Conservation (phyloP, 2,888 invertebrate species). For the Cryptocephalus moraei region DNA sequence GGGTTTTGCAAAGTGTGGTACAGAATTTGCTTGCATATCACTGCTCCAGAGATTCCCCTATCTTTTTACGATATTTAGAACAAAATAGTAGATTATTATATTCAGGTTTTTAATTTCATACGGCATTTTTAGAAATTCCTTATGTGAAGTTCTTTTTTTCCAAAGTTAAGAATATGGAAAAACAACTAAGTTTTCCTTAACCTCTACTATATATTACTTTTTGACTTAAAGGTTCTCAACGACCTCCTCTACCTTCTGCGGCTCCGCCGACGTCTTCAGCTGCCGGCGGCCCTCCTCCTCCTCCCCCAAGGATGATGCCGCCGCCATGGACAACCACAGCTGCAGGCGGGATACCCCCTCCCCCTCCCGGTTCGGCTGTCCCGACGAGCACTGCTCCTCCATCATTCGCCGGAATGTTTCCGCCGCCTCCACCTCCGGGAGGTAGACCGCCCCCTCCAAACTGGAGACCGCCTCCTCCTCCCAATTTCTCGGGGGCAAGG, state of each 20-base stretch:
- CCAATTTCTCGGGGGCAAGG: conserved; percentile 42
- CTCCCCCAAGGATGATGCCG: conserved; percentile 30
- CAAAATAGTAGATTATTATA: too few relatives aligned
- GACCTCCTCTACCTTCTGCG: conserved; percentile 35
- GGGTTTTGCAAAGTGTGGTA: too few relatives aligned
- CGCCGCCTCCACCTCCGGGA: conserved; percentile 39
- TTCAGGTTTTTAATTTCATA: too few relatives aligned
- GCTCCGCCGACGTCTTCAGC: conserved; percentile 16
- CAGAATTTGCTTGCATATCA: too few relatives aligned
- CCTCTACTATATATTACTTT: too few relatives aligned
- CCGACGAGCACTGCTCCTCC: conserved; percentile 15
- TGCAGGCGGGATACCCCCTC: conserved; percentile 18
- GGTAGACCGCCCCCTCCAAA: conserved; percentile 52
- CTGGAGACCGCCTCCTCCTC: conserved; percentile 60
- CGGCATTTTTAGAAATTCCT: too few relatives aligned
- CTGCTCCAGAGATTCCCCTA: too few relatives aligned
- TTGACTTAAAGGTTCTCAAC: conserved; percentile 6
- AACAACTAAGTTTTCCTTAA: too few relatives aligned
- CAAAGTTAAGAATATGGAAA: too few relatives aligned
- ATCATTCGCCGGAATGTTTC: conserved; percentile 28
- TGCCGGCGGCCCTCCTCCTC: conserved; percentile 9
- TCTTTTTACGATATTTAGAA: too few relatives aligned
- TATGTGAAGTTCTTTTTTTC: too few relatives aligned
- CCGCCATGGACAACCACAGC: conserved; percentile 31
- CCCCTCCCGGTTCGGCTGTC: conserved; percentile 34